Evolutionary conservation across 1,140 invertebrate species (phyloP), one percentile per base, ranked within the genome.

Genomic region (Holotrichia oblita): DNA sequence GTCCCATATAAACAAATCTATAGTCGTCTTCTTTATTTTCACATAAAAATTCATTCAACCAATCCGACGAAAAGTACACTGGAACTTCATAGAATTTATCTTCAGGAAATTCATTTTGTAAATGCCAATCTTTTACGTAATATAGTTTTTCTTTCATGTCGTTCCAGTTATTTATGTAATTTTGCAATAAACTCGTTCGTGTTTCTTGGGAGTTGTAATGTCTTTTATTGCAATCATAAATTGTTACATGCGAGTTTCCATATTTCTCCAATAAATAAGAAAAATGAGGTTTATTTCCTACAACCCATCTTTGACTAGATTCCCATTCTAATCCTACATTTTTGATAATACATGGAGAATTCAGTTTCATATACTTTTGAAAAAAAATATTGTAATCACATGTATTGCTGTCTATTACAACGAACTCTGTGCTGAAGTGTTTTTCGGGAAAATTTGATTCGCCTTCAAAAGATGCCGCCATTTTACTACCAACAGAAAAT

Each of bases 1-100:
- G 94, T 79, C 98, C 98, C 90, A 99, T 96, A 85, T 99, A 99
- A 27, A 98, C 95, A 91, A 99, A 99, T 89, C 94, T 93, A 86
- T 97, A 99, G 87, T 99, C 98, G 90, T 98, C 96, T 77, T 93
- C 89, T 22, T 88, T 83, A 80, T 90, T 87, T 73, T 90, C 89
- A n/a, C 88, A 88, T 80, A 93, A 94, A 90, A 92, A 97, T 89
- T 98, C 97, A 90, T 99, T 99, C 17, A 99, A 87, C 97, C 97
- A 99, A 88, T 99, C 98, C 2, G 95, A 97, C 40, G 90, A 89
- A 90, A 99, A 98, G 86, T 93, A 94, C 44, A 90, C 84, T 59
- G 96, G 96, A 27, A 94, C 92, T 80, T 90, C 86, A 86, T 99
- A 99, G 83, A 96, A 94, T 14, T 89, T 84, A 83, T 93, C 89